Conservation (phyloP, 2,888 invertebrate species). For the Trachelus tabidus region DNA sequence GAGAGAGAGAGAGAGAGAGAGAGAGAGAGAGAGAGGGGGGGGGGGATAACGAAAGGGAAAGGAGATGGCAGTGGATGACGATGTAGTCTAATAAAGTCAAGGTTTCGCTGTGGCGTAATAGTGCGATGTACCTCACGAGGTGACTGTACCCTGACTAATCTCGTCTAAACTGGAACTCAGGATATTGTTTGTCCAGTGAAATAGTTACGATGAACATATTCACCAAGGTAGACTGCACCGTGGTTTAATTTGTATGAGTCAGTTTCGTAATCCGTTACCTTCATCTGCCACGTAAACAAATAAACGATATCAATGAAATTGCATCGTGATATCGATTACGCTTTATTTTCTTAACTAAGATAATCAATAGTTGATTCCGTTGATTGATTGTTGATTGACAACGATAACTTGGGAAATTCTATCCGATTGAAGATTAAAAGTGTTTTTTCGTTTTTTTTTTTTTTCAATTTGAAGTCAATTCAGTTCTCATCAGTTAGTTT, state of each 20-base stretch:
- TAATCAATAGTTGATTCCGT: too few species aligned
- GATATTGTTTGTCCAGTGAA: not conserved
- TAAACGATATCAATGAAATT: not conserved
- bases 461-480: too few species aligned
- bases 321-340: not conserved
- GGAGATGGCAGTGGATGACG: conserved; percentile 31
- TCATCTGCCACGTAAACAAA: not conserved
- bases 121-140: conserved; percentile 37
- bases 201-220: not conserved
- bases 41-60: conserved; percentile 35
- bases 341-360: not conserved
- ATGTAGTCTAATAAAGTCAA: conserved; percentile 52
- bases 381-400: not conserved
- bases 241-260: not conserved
- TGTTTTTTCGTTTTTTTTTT: not conserved
- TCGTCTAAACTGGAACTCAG: not conserved
- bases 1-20: not conserved
- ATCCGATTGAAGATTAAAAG: not conserved
- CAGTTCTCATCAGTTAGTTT: too few species aligned
- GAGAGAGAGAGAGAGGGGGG: not conserved
- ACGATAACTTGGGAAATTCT: not conserved
- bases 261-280: not conserved
- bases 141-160: conserved; percentile 39
- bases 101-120: conserved; percentile 50
- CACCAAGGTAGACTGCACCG: not conserved